phyloP scores from a whole-genome alignment of 2,888 invertebrate genomes.

The Trichogramma dendrolimi region DNA sequence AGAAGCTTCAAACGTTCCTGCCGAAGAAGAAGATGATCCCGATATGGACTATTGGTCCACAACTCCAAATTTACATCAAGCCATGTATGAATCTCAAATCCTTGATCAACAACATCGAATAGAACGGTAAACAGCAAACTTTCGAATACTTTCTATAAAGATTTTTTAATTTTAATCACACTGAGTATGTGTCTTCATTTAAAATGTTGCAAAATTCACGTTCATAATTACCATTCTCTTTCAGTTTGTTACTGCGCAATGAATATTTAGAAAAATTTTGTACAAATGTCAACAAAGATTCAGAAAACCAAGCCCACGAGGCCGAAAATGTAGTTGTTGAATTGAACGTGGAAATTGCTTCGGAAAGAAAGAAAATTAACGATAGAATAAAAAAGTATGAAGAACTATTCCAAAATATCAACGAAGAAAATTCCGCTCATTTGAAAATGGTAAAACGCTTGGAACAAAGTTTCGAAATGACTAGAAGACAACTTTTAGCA shows the following conservation, averaged over 20 bases:
- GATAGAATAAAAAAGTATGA: constrained; percentile 27
- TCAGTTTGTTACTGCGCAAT: constrained; percentile 39
- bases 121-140: constrained; percentile 33
- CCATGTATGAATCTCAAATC: constrained; percentile 38
- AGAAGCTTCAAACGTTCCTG: constrained; percentile 16
- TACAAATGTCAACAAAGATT: constrained; percentile 30
- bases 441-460: constrained; percentile 29
- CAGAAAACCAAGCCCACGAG: constrained; percentile 29
- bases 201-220: neutral
- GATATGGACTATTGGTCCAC: constrained; percentile 8
- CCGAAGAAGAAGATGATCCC: constrained; percentile 16
- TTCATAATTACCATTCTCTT: neutral
- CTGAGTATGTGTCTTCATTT: neutral
- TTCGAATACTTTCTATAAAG: neutral
- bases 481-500: constrained; percentile 34
- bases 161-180: neutral
- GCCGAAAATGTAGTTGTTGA: constrained; percentile 35
- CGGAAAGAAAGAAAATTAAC: constrained; percentile 32
- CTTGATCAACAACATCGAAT: constrained; percentile 35
- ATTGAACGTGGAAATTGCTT: constrained; percentile 32
- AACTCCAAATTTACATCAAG: constrained; percentile 41
- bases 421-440: constrained; percentile 32
- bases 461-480: constrained; percentile 35
- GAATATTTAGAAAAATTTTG: constrained; percentile 27
- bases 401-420: constrained; percentile 26